These are phyloP conservation scores for Rotaria sp. DNA, from an alignment of 2,888 invertebrate species.

Conservation along the genomic window DNA sequence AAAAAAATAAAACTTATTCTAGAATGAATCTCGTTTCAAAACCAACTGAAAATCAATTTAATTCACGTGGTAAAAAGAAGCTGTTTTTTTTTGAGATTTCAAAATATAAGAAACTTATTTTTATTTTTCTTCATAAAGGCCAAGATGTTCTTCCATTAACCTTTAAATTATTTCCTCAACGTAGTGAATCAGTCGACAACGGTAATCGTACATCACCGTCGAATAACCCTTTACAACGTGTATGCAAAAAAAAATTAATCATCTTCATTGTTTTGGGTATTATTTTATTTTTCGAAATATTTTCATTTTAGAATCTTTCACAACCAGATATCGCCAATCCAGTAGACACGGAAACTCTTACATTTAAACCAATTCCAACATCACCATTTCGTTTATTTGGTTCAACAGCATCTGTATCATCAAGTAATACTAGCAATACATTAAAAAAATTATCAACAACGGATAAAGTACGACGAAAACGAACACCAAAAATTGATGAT, in stretches of 20 bases:
- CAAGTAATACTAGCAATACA: background rate
- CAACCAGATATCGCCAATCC: background rate
- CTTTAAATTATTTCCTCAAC: background rate
- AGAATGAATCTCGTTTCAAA: conserved; percentile 17
- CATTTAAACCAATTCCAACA: background rate
- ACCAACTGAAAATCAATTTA: conserved; percentile 4
- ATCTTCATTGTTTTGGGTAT: too few relatives aligned
- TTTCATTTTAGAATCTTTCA: background rate
- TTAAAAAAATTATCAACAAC: background rate
- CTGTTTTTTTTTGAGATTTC: too few relatives aligned
- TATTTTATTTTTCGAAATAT: too few relatives aligned
- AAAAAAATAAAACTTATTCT: background rate
- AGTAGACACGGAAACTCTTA: background rate
- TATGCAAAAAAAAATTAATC: background rate
- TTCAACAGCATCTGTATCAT: background rate
- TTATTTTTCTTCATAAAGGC: background rate
- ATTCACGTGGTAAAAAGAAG: background rate
- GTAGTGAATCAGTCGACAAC: background rate
- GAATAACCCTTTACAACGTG: background rate
- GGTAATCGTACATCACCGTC: background rate
- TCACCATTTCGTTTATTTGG: conserved; percentile 1
- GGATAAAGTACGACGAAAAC: conserved; percentile 6
- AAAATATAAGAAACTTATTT: background rate
- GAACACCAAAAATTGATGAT: background rate
- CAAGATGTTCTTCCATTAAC: background rate